Evolutionary conservation across 2,113 vertebrate genomes (phyloP).

Genomic region (Numenius arquata): DNA sequence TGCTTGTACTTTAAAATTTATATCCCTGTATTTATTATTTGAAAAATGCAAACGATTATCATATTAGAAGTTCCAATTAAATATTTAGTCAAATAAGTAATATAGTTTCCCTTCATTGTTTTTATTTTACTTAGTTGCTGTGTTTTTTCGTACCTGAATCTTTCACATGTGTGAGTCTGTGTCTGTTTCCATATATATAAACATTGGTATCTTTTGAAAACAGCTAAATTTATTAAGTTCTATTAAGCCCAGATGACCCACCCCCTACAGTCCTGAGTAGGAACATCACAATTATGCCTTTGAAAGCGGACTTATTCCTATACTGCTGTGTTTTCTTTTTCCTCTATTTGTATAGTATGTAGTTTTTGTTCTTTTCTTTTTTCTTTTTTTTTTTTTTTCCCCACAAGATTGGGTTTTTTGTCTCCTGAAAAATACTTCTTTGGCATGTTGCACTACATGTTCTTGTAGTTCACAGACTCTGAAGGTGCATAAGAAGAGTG

Average conservation of each 20-base stretch:
- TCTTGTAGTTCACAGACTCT: not conserved
- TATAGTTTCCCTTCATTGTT: not conserved
- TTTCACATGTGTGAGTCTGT: not conserved
- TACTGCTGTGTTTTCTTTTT: not conserved
- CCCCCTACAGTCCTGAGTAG: not conserved
- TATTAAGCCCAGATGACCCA: not conserved
- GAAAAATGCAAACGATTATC: not conserved
- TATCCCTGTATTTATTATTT: not conserved
- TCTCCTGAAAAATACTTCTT: not conserved
- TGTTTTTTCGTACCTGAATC: not conserved
- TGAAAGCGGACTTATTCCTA: not conserved
- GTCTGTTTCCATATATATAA: not conserved
- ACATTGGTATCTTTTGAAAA: not conserved
- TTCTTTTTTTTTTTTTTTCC: not conserved
- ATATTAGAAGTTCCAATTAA: not conserved
- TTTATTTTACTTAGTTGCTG: not conserved
- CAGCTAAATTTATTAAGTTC: not conserved
- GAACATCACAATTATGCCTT: not conserved
- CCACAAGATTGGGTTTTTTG: accelerated
- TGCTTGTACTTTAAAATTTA: not conserved
- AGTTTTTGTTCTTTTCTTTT: not conserved
- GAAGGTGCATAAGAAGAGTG: not conserved
- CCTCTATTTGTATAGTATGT: not conserved
- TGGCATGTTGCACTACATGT: not conserved
- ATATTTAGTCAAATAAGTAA: not conserved